A percentile compares a stretch with the other conserved stretches of the same genome.
Evolutionary conservation across 2,888 invertebrate species (phyloP).

Genomic region (Maniola hyperantus): DNA sequence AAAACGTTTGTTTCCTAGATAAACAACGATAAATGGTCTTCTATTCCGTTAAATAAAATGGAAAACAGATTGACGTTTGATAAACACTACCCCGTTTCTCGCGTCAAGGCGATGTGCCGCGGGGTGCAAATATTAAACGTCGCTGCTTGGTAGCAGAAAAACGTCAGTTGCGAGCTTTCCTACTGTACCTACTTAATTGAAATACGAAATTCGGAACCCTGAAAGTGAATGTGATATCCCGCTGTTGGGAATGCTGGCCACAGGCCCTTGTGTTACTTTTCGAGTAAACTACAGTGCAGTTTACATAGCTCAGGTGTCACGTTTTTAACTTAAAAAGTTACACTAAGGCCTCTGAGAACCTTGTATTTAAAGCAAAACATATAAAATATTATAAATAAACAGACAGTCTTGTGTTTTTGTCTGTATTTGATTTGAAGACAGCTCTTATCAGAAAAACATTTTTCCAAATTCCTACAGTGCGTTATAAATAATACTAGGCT

Average conservation of each 20-base stretch:
- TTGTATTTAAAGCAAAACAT: too few species aligned
- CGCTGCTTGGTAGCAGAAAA: slow-evolving; percentile 47
- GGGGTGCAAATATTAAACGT: slow-evolving; percentile 70
- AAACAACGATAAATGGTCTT: slow-evolving; percentile 9
- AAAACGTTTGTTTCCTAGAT: background rate
- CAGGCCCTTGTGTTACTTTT: background rate
- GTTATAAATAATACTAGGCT: too few species aligned
- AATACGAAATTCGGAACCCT: slow-evolving; percentile 7
- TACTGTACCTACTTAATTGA: background rate
- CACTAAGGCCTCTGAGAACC: too few species aligned
- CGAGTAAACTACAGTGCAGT: too few species aligned
- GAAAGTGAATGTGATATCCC: background rate
- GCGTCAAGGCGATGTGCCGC: slow-evolving; percentile 30
- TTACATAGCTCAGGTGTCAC: too few species aligned
- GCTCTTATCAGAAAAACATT: too few species aligned
- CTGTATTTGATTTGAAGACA: too few species aligned
- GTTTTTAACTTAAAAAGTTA: too few species aligned
- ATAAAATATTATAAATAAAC: too few species aligned
- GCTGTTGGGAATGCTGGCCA: background rate
- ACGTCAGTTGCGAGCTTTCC: slow-evolving; percentile 11
- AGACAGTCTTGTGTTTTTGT: too few species aligned
- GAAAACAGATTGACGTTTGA: slow-evolving; percentile 36
- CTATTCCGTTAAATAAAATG: slow-evolving; percentile 24
- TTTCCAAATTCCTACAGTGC: too few species aligned
- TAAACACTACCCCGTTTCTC: slow-evolving; percentile 29